Evolutionary conservation across 2,113 vertebrate genomes (phyloP).

Genomic region (Pollimyrus isidori): DNA sequence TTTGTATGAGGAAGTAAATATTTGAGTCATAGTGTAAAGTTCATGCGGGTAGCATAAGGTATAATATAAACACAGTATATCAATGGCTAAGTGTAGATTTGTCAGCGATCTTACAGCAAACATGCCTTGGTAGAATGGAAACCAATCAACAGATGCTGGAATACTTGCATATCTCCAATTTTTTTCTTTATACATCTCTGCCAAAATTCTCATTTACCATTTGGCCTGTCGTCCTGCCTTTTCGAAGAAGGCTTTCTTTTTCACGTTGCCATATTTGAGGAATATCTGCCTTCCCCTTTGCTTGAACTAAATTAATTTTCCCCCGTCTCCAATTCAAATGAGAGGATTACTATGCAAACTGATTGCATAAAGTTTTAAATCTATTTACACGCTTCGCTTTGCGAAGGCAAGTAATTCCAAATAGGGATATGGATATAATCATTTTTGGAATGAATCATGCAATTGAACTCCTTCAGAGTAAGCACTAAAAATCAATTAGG

Average conservation of each 20-base stretch:
- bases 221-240: slow-evolving; percentile 4
- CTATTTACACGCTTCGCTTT: background rate
- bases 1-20: slow-evolving; percentile 2
- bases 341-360: slow-evolving; percentile 9
- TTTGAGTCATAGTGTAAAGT: background rate
- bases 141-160: background rate
- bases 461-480: background rate
- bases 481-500: background rate
- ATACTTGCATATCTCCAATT: background rate
- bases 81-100: background rate
- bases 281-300: background rate
- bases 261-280: background rate
- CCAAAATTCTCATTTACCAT: slow-evolving; percentile 15
- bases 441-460: background rate
- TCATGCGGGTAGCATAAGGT: background rate
- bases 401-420: background rate
- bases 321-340: background rate
- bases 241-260: background rate
- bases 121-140: background rate
- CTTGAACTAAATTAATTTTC: background rate
- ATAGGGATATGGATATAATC: background rate
- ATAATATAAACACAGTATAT: background rate
- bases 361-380: slow-evolving; percentile 16
- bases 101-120: background rate
- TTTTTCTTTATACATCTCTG: background rate